A percentile compares a stretch with the other conserved stretches of the same genome.
phyloP scores from a whole-genome alignment of 2,888 invertebrate species.

The Hemistola chrysoprasaria region DNA sequence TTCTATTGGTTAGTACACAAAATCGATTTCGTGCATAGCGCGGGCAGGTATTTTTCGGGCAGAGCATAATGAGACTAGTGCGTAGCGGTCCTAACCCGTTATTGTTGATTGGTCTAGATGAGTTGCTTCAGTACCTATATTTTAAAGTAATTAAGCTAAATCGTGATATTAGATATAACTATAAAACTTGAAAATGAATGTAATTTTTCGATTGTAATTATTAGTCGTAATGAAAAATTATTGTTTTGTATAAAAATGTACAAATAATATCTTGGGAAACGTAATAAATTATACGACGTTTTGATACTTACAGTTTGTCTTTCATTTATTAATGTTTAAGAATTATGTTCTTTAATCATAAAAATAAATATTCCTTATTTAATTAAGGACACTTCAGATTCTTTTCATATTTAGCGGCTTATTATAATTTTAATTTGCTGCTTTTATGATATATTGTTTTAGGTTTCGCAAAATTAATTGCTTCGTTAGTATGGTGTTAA shows the following conservation, averaged over 20 bases:
- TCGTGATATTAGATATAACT: conserved; percentile 81
- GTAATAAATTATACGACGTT: conserved; percentile 82
- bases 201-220: conserved; percentile 82
- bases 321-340: conserved; percentile 41
- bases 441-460: conserved; percentile 2
- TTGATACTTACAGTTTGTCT: conserved; percentile 73
- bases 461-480: neutral
- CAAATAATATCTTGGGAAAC: conserved; percentile 77
- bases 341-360: conserved; percentile 24
- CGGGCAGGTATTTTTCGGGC: too few species aligned
- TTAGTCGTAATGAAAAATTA: conserved; percentile 75
- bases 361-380: conserved; percentile 26
- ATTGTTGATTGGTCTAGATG: conserved; percentile 62
- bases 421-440: conserved; percentile 4
- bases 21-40: too few species aligned
- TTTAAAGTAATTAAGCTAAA: conserved; percentile 77
- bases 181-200: conserved; percentile 77
- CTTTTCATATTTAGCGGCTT: conserved; percentile 5
- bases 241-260: conserved; percentile 82
- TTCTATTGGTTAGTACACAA: too few species aligned
- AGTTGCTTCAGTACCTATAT: conserved; percentile 74
- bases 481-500: neutral
- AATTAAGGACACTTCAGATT: conserved; percentile 28
- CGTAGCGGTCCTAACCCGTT: too few species aligned
- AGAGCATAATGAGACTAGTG: too few species aligned